Base-by-base conservation (phyloP, 2,888 invertebrate genomes). In the Cactoblastis cactorum region DNA sequence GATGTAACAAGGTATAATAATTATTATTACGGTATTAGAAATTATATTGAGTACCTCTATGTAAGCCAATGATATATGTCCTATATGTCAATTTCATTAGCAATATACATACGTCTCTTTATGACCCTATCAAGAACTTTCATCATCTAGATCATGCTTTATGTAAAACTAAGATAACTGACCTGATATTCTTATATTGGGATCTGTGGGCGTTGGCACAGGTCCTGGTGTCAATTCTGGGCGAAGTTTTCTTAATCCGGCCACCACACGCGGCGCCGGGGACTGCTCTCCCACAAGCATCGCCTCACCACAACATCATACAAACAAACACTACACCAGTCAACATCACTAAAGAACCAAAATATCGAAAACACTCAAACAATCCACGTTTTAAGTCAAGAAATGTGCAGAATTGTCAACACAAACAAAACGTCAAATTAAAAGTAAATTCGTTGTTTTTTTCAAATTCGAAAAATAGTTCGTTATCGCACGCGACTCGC, bases 251-350 rank as follows among this genome's bases (percentile, higher is more conserved):
- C 86, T 78, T 62, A 89, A 70, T 60, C 88, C 88, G 80, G 88
- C 88, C 81, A 89, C 88, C 87, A 89, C 88, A 59, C 88, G 83
- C 66, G 88, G 88, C 69, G 88, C 88, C 85, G 88, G 88, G 61
- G 88, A 83, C 60, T 80, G 86, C 71, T 89, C 88, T 56, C 88
- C 87, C 69, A 88, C 87, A 66, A 88, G 82, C 88, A 88, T 88
- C 69, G 71, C 83, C 77, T 74, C 73, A 78, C 72, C 73, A 81
- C 74, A 77, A 77, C 83, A 87, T 80, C 67, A 70, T 78, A 80
- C 70, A 65, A 63, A 62, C 68, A 70, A 75, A 74, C 73, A 70
- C 67, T 71, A 76, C 80, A 78, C 70, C 72, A 78, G 62, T 65
- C 59, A 71, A 69, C 63, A 66, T 62, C 66, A 69, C 61, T 65